Conservation (phyloP, 2,113 vertebrate genomes). For the Ursus arctos region DNA sequence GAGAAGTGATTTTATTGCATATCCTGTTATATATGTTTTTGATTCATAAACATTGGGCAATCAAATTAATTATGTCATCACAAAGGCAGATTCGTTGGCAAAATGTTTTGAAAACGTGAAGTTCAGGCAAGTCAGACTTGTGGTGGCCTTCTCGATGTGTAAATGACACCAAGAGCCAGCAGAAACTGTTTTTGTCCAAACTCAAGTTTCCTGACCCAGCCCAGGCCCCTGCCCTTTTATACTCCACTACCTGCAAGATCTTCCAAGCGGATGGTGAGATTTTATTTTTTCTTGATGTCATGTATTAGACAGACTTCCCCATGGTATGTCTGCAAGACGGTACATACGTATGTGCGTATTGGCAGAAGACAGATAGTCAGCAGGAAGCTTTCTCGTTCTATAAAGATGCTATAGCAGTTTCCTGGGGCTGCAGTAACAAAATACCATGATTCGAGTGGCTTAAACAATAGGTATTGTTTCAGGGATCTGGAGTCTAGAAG, state of each 20-base stretch:
- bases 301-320: neutral
- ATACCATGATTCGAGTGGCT: rapidly evolving
- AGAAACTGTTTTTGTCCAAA: neutral
- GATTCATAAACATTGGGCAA: slow-evolving; percentile 69
- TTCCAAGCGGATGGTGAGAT: neutral
- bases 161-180: neutral
- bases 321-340: rapidly evolving
- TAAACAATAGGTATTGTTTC: neutral
- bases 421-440: neutral
- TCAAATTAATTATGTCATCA: slow-evolving; percentile 43
- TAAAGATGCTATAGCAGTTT: neutral
- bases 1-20: slow-evolving; percentile 49
- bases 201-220: neutral
- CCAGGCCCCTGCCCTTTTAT: neutral
- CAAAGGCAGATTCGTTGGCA: slow-evolving; percentile 37
- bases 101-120: slow-evolving; percentile 46
- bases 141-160: neutral
- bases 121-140: neutral
- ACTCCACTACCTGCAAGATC: neutral
- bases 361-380: neutral
- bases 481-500: neutral
- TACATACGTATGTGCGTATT: neutral
- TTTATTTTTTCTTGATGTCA: neutral
- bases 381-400: neutral
- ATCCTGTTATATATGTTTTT: slow-evolving; percentile 62